Base-by-base conservation (phyloP, 2,888 invertebrate species). In the Metacarcinus magister region DNA sequence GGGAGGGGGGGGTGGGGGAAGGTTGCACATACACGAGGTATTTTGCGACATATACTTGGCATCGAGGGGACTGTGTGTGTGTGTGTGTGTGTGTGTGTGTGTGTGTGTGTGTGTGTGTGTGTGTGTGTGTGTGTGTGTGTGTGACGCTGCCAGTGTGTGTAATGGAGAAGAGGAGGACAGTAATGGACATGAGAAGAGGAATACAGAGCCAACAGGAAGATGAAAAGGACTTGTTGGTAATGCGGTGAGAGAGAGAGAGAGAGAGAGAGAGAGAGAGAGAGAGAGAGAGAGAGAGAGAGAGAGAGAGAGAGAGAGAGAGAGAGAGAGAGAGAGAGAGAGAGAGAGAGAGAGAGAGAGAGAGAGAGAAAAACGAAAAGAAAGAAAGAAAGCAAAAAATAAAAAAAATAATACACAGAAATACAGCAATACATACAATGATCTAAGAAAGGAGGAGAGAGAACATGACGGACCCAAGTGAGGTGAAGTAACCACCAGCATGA, bases 201-300 rank as follows among this genome's bases (percentile, higher is more conserved):
- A 23, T 8, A 43, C 16, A 43, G 39, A 89, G 89, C 67, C 67
- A 67, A 23, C n/a, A 23, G 10, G 43, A 16, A 32, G 16, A 46
- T 8, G 46, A 13, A 46, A 67, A 67, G n/a, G 2, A 3, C 4
- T 67, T 23, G 19, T 67, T 16, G 67, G 67, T 67, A 67, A 23
- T 67, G 67, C 2, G 67, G n/a, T 23, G 67, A 67, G 1, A 19
- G 19, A 67, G 2, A 16, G 23, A 67, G 19, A 67, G 67, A 67
- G 67, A 8, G 67, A 67, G 67, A 67, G 67, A 67, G 67, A 67
- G 67, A 67, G 67, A n/a, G n/a, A 67, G 67, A 67, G 67, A 67
- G 67, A n/a, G n/a, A n/a, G n/a, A n/a, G n/a, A 19, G 19, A 19
- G 19, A 19, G 19, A 19, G 60, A 60, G 60, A 60, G 60, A 60